A percentile compares a stretch with the other conserved stretches of the same genome.
Conservation (phyloP, 92 coral and sea anemone genomes). For the Palythoa grandis region DNA sequence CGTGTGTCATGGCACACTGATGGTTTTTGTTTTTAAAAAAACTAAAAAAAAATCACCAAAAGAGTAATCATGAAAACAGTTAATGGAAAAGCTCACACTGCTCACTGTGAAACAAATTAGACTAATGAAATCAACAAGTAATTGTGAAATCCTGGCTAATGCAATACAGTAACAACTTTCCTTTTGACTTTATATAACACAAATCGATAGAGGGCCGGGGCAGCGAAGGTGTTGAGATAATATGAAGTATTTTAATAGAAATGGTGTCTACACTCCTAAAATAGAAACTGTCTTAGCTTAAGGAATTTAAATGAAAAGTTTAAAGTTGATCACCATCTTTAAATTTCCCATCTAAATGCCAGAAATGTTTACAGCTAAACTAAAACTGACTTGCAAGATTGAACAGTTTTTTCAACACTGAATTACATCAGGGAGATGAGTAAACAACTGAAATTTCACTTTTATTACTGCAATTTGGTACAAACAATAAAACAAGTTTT, state of each 20-base stretch:
- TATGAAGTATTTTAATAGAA: neutral
- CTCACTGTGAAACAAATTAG: neutral
- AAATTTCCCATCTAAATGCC: neutral
- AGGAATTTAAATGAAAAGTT: neutral
- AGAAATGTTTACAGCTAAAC: neutral
- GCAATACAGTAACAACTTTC: neutral
- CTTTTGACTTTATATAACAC: neutral
- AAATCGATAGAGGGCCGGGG: neutral
- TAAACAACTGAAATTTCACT: neutral
- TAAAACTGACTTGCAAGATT: neutral
- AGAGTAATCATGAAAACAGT: too few relatives aligned
- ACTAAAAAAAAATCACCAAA: too few relatives aligned
- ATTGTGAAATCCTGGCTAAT: neutral
- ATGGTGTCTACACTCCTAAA: conserved; percentile 6
- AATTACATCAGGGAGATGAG: neutral
- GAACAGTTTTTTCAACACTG: neutral
- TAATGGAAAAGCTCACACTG: too few relatives aligned
- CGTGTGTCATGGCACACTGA: too few relatives aligned
- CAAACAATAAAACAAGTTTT: too few relatives aligned
- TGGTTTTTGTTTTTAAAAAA: too few relatives aligned
- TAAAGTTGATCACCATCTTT: neutral
- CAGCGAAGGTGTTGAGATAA: conserved; percentile 12
- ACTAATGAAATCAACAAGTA: neutral
- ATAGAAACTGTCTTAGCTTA: neutral
- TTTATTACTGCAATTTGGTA: neutral